Percentiles rank a stretch among this genome's conserved stretches.
Conservation (phyloP, 2,797 vertebrate genomes). For the Halcyon smyrnensis region DNA sequence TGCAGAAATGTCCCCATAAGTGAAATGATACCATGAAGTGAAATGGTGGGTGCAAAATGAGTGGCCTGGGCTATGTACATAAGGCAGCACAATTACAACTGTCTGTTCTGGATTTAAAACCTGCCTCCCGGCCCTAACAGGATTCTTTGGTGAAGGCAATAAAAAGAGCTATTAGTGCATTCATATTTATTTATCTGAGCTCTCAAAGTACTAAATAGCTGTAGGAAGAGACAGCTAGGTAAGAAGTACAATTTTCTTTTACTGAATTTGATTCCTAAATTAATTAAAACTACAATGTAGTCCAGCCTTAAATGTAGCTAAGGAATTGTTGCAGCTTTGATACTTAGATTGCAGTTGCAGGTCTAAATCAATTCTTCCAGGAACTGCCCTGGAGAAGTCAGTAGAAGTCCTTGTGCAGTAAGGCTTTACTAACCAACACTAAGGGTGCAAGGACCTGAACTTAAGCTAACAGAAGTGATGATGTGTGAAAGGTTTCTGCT, state of each 20-base stretch:
- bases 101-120: constrained; percentile 45
- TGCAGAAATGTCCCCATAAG: constrained; percentile 39
- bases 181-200: not conserved
- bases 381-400: not conserved
- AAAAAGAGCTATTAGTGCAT: not conserved
- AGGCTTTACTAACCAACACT: not conserved
- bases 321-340: not conserved
- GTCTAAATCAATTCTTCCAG: not conserved
- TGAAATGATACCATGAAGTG: constrained; percentile 53
- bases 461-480: constrained; percentile 75
- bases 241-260: not conserved
- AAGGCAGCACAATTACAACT: not conserved
- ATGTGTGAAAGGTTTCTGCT: constrained; percentile 77
- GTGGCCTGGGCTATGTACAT: not conserved
- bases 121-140: not conserved
- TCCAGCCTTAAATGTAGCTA: not conserved
- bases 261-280: not conserved
- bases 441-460: not conserved
- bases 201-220: not conserved
- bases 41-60: constrained; percentile 61
- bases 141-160: not conserved
- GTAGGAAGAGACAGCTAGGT: not conserved
- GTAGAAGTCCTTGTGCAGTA: not conserved
- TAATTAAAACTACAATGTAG: not conserved
- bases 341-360: not conserved